Percentiles rank a stretch among this genome's conserved stretches.
phyloP scores from a whole-genome alignment of 2,113 vertebrate genomes.

The Esox niger region DNA sequence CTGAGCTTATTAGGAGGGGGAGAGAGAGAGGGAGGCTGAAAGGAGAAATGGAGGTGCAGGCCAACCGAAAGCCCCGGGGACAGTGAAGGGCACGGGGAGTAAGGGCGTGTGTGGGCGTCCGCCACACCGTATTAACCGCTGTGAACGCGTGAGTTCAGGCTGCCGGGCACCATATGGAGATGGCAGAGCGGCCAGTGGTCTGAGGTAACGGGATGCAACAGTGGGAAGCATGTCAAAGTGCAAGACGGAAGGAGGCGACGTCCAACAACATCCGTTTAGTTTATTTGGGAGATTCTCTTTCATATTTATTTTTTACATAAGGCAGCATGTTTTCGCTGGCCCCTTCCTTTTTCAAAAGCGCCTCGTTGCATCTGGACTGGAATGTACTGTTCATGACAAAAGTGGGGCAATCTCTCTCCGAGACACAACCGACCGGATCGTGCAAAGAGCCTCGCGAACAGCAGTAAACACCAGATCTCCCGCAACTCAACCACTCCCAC shows the following conservation, averaged over 20 bases:
- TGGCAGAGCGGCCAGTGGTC: conserved; percentile 9
- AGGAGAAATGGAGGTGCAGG: conserved; percentile 23
- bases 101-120: neutral
- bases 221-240: conserved; percentile 14
- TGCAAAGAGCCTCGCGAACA: too few species aligned
- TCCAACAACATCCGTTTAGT: too few species aligned
- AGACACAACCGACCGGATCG: too few species aligned
- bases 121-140: conserved; percentile 5
- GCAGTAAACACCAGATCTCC: too few species aligned
- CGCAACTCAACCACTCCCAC: too few species aligned
- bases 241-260: neutral
- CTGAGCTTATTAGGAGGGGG: conserved; percentile 39
- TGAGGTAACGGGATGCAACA: conserved; percentile 9
- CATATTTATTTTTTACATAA: too few species aligned
- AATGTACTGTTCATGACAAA: too few species aligned
- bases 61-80: conserved; percentile 23
- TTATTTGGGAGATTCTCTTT: too few species aligned
- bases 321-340: too few species aligned
- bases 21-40: conserved; percentile 10
- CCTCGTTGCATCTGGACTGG: too few species aligned
- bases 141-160: conserved; percentile 15
- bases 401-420: too few species aligned
- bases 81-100: conserved; percentile 8
- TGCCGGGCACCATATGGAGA: conserved; percentile 11
- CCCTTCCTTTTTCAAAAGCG: too few species aligned